A percentile compares a stretch with the other conserved stretches of the same genome.
phyloP scores from a whole-genome alignment of 2,797 vertebrate genomes.

The Hozukius guyotensis region DNA sequence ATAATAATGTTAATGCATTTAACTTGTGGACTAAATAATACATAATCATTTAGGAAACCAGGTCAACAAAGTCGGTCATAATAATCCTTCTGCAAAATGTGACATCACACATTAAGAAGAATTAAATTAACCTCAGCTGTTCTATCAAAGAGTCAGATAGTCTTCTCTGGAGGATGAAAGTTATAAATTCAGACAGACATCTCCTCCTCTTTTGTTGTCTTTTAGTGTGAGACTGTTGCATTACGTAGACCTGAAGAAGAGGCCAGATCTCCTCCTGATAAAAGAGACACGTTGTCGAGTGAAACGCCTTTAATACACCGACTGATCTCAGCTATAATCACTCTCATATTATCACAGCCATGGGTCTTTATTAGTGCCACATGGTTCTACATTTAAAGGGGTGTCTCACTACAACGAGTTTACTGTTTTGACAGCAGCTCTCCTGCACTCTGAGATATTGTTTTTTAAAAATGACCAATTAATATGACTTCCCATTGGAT shows the following conservation, averaged over 20 bases:
- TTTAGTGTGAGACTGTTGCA: slow-evolving; percentile 5
- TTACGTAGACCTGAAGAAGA: slow-evolving; percentile 4
- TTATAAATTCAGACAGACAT: neutral
- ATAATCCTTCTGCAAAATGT: too few relatives aligned
- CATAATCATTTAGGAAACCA: neutral
- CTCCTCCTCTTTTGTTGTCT: neutral
- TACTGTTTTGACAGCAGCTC: slow-evolving; percentile 25
- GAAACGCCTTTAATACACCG: slow-evolving; percentile 19
- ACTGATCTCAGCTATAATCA: slow-evolving; percentile 21
- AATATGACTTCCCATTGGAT: neutral
- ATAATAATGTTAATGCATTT: neutral
- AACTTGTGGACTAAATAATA: neutral
- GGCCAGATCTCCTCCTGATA: neutral
- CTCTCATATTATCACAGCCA: neutral
- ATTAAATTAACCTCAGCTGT: too few relatives aligned
- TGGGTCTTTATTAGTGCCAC: neutral
- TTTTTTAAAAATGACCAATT: neutral
- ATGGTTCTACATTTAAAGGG: neutral
- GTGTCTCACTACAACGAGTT: neutral
- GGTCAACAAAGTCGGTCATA: neutral
- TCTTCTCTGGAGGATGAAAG: neutral
- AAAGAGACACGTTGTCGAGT: slow-evolving; percentile 37
- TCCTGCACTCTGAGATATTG: neutral
- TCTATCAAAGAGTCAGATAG: neutral
- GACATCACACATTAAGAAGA: too few relatives aligned